Base-by-base conservation (phyloP, 2,113 vertebrate species). In the Urocynchramus pylzowi region DNA sequence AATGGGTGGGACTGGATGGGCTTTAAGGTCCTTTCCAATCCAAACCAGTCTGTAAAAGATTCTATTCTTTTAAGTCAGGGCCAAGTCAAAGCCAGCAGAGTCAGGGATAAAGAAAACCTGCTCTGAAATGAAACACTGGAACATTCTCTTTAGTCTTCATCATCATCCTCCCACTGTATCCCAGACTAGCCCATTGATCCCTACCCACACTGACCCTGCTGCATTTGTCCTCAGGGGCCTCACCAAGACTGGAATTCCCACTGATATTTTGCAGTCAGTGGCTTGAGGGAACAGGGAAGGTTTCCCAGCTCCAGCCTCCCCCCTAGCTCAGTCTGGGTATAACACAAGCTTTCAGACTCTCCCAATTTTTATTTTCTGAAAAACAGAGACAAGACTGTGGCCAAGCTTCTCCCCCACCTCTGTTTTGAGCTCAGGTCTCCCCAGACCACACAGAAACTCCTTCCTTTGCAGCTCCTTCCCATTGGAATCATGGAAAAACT, bases 181-280 rank as follows among this genome's bases (percentile, higher is more conserved):
- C 52, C 54, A 56, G 7, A 39, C 11, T 2, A 52, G 73, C 49
- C 57, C 33, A 30, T 0, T 2, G 57, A 27, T 22, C 5, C 6
- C 4, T 4, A 2, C 2, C 39, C 6, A 20, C n/a, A 27, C 64
- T 24, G 39, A 9, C 10, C 24, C 35, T 9, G n/a, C 5, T 20
- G 37, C 2, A 4, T 14, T 52, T 9, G 6, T 26, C 52, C 65
- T n/a, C 80, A 3, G 21, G 24, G 67, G 26, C 17, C 54, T 44
- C 68, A 14, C 26, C 44, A 11, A 1, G 7, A 9, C 54, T n/a
- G 10, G 20, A 50, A 47, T 56, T 54, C 44, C 21, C 9, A 2
- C 4, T 11, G 37, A 1, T 5, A 41, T 35, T 59, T 13, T 13
- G 8, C 13, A 47, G 39, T 9, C 57, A 8, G 27, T 42, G 60